Percentiles rank a stretch among this genome's conserved stretches.
These are phyloP conservation scores for Ophiothrix spiculata DNA, from an alignment of 35 echinoderm and acorn worm genomes.

Conservation along the genomic window DNA sequence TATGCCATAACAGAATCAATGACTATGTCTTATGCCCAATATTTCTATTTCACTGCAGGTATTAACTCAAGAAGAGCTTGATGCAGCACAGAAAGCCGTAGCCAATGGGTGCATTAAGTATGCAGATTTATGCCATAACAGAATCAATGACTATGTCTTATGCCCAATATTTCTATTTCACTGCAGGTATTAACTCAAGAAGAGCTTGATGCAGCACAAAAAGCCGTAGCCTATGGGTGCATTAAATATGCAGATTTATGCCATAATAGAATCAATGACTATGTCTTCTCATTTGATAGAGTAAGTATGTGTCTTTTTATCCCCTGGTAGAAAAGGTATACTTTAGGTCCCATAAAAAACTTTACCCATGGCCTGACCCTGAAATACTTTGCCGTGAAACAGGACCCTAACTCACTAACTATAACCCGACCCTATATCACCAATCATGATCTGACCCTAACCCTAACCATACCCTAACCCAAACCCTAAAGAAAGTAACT, in stretches of 20 bases:
- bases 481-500: neutral
- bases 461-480: too few species aligned
- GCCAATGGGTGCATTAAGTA: conserved; percentile 99
- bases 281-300: conserved; percentile 99
- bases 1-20: conserved; percentile 78
- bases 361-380: too few species aligned
- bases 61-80: conserved; percentile 64
- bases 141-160: conserved; percentile 95
- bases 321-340: too few species aligned
- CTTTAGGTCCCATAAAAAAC: too few species aligned
- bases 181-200: conserved; percentile 65
- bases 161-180: neutral
- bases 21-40: conserved; percentile 99
- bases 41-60: too few species aligned
- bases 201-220: conserved; percentile 78
- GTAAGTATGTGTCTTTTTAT: conserved; percentile 43
- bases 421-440: too few species aligned
- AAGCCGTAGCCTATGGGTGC: conserved; percentile 93
- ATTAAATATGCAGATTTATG: conserved; percentile 95
- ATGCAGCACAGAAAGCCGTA: conserved; percentile 83
- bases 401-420: too few species aligned
- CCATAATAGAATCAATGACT: conserved; percentile 85
- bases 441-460: too few species aligned
- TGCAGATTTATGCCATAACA: conserved; percentile 82
- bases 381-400: too few species aligned